Conservation (phyloP, 2,797 vertebrate genomes). For the Micrastur ruficollis region DNA sequence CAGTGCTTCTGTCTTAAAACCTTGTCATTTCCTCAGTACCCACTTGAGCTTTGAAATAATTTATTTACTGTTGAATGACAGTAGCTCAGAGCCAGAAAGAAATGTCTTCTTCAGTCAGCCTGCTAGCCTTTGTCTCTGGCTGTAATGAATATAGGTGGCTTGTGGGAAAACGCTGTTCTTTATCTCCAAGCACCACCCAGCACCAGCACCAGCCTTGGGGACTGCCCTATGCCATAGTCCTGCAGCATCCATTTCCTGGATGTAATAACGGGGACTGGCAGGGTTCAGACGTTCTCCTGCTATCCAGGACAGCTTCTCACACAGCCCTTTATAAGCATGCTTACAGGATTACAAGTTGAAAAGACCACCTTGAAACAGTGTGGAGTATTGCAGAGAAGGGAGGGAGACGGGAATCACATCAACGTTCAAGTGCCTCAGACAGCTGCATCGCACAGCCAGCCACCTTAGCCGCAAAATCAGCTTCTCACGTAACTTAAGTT, state of each 20-base stretch:
- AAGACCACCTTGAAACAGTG: background rate
- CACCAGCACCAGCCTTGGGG: background rate
- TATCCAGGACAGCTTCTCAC: background rate
- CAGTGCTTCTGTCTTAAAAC: background rate
- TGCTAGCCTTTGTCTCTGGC: background rate
- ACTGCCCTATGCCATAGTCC: accelerated
- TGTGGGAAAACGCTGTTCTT: background rate
- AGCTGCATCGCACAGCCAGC: background rate
- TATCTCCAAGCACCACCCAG: background rate
- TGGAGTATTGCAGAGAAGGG: background rate
- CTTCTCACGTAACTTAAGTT: background rate
- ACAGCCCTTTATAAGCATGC: background rate
- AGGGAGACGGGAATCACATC: background rate
- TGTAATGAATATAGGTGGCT: background rate
- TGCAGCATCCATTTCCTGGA: background rate
- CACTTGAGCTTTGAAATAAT: background rate
- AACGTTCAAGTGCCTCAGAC: background rate
- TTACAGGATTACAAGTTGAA: background rate
- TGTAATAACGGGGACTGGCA: background rate
- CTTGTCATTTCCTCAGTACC: background rate
- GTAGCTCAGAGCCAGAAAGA: background rate
- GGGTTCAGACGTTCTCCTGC: background rate
- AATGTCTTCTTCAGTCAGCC: background rate
- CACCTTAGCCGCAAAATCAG: background rate
- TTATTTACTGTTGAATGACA: background rate